phyloP scores from a whole-genome alignment of 2,113 vertebrate species.

The Aphelocoma coerulescens region DNA sequence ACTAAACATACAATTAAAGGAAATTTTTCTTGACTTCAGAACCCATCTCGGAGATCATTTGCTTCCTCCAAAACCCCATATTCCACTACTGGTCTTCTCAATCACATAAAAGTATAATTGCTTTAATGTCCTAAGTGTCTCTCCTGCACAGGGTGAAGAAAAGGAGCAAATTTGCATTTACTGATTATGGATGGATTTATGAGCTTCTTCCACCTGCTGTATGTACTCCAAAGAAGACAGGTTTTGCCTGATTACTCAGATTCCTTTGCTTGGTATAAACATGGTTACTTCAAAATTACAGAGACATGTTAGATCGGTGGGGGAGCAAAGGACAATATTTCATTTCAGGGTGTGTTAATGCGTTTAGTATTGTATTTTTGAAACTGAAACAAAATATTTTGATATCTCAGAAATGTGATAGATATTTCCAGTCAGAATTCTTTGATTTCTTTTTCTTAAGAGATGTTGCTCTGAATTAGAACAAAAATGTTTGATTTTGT shows the following conservation, averaged over 20 bases:
- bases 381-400: neutral
- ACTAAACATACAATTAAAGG: neutral
- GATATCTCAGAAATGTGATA: neutral
- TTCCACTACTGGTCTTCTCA: neutral
- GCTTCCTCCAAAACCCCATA: neutral
- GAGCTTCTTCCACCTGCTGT: neutral
- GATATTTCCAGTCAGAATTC: neutral
- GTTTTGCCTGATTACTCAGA: neutral
- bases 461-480: neutral
- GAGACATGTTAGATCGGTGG: neutral
- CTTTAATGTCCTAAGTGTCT: neutral
- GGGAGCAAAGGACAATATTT: neutral
- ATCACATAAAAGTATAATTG: neutral
- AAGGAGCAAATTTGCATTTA: neutral
- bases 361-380: neutral
- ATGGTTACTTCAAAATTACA: neutral
- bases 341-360: neutral
- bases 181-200: neutral
- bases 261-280: neutral
- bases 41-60: neutral
- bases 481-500: neutral
- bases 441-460: neutral
- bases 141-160: neutral
- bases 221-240: neutral
- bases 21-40: neutral